These are phyloP conservation scores for Iselma pallidipennis DNA, from an alignment of 2,888 invertebrate species.

Conservation along the genomic window DNA sequence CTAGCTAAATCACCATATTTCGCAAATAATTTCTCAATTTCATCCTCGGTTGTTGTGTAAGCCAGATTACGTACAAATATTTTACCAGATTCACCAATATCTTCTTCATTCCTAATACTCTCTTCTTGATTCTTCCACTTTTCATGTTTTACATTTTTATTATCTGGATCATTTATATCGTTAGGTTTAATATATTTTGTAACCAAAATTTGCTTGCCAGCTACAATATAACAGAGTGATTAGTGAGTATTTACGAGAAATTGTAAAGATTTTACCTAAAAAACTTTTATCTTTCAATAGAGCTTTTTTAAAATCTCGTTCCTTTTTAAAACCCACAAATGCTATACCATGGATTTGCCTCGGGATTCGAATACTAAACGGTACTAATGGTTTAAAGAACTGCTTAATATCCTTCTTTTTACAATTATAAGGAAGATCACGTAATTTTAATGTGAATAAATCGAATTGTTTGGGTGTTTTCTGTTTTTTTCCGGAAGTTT, in stretches of 20 bases:
- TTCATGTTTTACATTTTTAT: slow-evolving; percentile 44
- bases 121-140: slow-evolving; percentile 70
- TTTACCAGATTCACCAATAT: slow-evolving; percentile 86
- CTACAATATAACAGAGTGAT: slow-evolving; percentile 41
- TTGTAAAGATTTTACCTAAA: slow-evolving; percentile 63
- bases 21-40: slow-evolving; percentile 80
- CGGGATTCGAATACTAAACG: slow-evolving; percentile 80
- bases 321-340: slow-evolving; percentile 87
- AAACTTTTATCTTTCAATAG: slow-evolving; percentile 84
- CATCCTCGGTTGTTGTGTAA: slow-evolving; percentile 83
- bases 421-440: slow-evolving; percentile 75
- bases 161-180: slow-evolving; percentile 47
- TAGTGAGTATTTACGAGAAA: neutral
- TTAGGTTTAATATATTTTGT: slow-evolving; percentile 58
- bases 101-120: slow-evolving; percentile 71
- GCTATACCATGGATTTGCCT: slow-evolving; percentile 81
- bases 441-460: slow-evolving; percentile 67
- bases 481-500: slow-evolving; percentile 44
- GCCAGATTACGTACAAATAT: slow-evolving; percentile 92
- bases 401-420: slow-evolving; percentile 83
- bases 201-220: slow-evolving; percentile 67
- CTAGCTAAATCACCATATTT: slow-evolving; percentile 84
- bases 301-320: slow-evolving; percentile 78
- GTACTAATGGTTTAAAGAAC: slow-evolving; percentile 81
- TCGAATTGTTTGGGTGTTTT: slow-evolving; percentile 49